Conservation (phyloP, 2,113 vertebrate genomes). For the Cebus imitator region DNA sequence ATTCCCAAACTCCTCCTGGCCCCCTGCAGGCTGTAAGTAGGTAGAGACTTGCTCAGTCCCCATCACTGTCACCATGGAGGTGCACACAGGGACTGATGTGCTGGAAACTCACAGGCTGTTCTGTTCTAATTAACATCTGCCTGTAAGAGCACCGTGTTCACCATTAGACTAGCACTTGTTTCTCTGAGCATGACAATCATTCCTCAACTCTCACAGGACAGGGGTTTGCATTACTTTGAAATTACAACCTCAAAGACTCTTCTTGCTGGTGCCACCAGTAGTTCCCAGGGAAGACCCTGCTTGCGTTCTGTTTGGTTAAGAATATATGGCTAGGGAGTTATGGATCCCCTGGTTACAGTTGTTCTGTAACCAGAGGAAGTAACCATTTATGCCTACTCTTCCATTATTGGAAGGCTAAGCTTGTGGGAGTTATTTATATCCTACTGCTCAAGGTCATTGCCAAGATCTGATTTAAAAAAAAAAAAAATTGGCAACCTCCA, state of each 20-base stretch:
- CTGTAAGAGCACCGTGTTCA: neutral
- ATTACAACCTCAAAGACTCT: neutral
- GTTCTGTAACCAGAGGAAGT: neutral
- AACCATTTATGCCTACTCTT: no score
- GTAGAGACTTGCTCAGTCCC: neutral
- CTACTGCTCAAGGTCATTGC: no score
- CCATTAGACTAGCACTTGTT: neutral
- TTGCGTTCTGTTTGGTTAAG: neutral
- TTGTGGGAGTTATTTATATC: no score
- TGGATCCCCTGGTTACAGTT: rapidly evolving
- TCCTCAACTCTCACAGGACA: neutral
- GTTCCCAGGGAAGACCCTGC: no score
- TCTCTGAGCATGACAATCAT: neutral
- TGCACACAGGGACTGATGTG: neutral
- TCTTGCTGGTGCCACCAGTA: no score
- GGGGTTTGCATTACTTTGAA: neutral
- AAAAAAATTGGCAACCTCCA: no score
- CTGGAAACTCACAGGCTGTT: neutral
- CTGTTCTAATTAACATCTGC: neutral
- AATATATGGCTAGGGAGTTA: neutral
- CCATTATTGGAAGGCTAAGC: no score
- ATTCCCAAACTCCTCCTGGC: neutral
- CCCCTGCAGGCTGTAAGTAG: neutral
- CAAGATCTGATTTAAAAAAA: no score
- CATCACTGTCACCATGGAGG: neutral